Evolutionary conservation across 2,797 vertebrate species (phyloP).

Genomic region (Takifugu rubripes): DNA sequence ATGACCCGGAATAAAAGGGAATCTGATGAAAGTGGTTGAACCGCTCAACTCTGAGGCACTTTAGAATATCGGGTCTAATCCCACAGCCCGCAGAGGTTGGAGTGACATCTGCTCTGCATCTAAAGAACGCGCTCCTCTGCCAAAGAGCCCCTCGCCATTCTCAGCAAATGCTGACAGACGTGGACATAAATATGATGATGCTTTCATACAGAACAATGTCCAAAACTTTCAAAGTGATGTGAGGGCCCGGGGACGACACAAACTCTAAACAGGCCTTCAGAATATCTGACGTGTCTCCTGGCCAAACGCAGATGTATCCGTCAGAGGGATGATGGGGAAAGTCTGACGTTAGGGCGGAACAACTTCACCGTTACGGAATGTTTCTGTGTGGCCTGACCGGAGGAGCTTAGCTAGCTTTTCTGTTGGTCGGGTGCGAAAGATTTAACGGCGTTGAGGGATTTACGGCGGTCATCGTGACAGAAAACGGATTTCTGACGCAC

Average conservation of each 20-base stretch:
- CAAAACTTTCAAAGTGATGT: constrained; percentile 70
- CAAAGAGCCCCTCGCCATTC: constrained; percentile 68
- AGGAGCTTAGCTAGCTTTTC: too few relatives aligned
- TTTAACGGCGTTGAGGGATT: too few relatives aligned
- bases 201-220: constrained; percentile 62
- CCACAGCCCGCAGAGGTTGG: constrained; percentile 61
- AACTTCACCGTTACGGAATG: constrained; percentile 14
- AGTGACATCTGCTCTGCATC: constrained; percentile 73
- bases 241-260: constrained; percentile 63
- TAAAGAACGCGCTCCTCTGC: constrained; percentile 61
- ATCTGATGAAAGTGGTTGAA: constrained; percentile 72
- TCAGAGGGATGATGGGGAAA: constrained; percentile 44
- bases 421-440: too few relatives aligned
- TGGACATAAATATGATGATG: constrained; percentile 67
- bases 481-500: too few relatives aligned
- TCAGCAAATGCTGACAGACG: constrained; percentile 74
- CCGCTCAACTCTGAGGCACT: constrained; percentile 70
- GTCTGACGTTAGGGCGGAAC: constrained; percentile 36
- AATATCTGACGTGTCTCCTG: constrained; percentile 58
- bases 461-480: too few relatives aligned
- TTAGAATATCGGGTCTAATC: constrained; percentile 71
- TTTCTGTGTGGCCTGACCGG: neutral
- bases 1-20: constrained; percentile 67
- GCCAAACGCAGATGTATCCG: constrained; percentile 51
- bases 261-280: constrained; percentile 66